These are phyloP conservation scores for Troilus luridus DNA, from an alignment of 2,888 invertebrate species.

Conservation along the genomic window DNA sequence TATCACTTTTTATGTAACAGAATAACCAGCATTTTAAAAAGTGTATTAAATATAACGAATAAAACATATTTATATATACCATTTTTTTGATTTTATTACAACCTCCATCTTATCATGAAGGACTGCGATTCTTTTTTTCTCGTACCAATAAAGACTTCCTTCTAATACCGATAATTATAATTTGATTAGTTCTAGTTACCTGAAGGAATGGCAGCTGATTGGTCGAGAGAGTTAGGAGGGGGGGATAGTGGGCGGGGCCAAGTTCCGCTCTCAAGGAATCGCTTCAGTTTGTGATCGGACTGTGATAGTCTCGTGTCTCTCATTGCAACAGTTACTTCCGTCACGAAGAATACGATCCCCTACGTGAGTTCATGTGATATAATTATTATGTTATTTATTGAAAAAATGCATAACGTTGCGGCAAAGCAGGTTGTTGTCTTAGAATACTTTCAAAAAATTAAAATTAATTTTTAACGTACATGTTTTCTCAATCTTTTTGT, in stretches of 20 bases:
- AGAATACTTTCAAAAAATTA: neutral
- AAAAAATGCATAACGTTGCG: neutral
- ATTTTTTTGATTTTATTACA: neutral
- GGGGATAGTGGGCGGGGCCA: slow-evolving; percentile 48
- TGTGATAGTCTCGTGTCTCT: slow-evolving; percentile 42
- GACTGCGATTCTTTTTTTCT: neutral
- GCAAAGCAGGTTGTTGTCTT: neutral
- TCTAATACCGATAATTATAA: neutral
- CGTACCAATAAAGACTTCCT: neutral
- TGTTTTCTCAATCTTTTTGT: neutral
- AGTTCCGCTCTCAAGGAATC: slow-evolving; percentile 7
- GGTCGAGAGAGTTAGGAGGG: neutral
- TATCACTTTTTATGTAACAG: neutral
- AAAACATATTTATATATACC: neutral
- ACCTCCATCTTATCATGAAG: neutral
- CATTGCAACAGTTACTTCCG: slow-evolving; percentile 36
- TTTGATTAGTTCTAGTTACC: slow-evolving; percentile 27
- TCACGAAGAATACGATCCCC: slow-evolving; percentile 9
- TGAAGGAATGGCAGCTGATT: slow-evolving; percentile 28
- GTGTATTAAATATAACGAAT: neutral
- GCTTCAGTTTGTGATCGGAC: slow-evolving; percentile 51
- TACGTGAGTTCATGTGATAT: slow-evolving; percentile 45
- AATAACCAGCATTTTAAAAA: neutral
- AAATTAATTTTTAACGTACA: neutral
- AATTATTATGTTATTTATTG: neutral